Evolutionary conservation across 2,113 vertebrate genomes (phyloP), one percentile per base, ranked within the genome.

Genomic region (Rhynchopsitta pachyrhyncha): DNA sequence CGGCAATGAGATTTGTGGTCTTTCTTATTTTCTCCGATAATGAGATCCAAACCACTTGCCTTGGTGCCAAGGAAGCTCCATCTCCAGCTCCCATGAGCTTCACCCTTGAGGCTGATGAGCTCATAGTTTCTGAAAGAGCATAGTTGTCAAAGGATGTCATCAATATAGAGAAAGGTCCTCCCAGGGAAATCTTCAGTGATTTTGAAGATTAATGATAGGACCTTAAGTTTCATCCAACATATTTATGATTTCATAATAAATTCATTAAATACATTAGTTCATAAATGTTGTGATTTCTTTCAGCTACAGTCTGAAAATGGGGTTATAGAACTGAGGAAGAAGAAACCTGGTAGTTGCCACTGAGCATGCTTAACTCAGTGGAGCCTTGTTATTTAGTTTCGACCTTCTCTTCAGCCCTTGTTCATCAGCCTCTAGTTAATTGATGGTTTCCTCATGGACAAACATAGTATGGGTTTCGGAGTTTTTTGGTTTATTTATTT

Each of bases 91-190:
- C 68, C 59, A 86, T 4, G 3, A 53, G n/a, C 50, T 84, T 91
- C 71, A 84, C 35, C 79, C 88, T 92, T 95, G 90, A 92, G 62
- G 53, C 55, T 94, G 80, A 90, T 47, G 95, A 88, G 47, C 74
- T 93, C 39, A 59, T 71, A 50, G 17, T 60, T 96, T 88, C 90
- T 76, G 57, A 92, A 77, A 35, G 73, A 90, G 42, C 25, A 28
- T 23, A 8, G 12, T 31, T 87, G n/a, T 89, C 82, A 81, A 95
- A 80, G 20, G 39, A 87, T 50, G 44, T 71, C 63, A 79, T 64
- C 47, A 52, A 35, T 66, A 59, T 39, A 80, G 19, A 49, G 13
- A 82, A 11, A 85, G 23, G 33, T 52, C 17, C 9, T 86, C 29
- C 87, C n/a, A 80, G 46, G 55, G 29, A 80, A 71, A 59, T 57